Percentiles rank a stretch among this genome's conserved stretches.
Conservation (phyloP, 2,113 vertebrate genomes). For the Casuarius casuarius region DNA sequence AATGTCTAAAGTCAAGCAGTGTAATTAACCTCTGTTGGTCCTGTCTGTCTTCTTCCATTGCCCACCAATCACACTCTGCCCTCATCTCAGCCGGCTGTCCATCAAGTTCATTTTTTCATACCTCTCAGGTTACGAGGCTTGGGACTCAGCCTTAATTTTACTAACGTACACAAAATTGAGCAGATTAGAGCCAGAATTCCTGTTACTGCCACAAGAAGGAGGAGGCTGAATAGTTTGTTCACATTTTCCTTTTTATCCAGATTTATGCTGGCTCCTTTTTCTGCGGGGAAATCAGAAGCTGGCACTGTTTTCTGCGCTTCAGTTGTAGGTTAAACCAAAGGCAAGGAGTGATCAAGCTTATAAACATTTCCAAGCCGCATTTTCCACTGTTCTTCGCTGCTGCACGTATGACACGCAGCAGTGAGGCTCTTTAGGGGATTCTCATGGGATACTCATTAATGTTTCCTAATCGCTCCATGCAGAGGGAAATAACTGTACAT, state of each 20-base stretch:
- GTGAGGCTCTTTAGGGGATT: neutral
- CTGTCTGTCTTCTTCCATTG: neutral
- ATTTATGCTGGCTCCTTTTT: neutral
- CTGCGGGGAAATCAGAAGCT: neutral
- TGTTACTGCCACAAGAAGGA: neutral
- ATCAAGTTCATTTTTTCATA: neutral
- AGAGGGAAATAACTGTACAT: neutral
- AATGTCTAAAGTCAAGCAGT: neutral
- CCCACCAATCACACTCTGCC: neutral
- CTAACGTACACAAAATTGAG: neutral
- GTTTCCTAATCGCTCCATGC: conserved; percentile 23
- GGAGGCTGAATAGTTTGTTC: neutral
- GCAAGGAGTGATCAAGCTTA: neutral
- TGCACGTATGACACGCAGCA: neutral
- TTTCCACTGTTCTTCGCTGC: conserved; percentile 4
- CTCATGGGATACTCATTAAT: conserved; percentile 6
- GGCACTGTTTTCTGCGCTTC: neutral
- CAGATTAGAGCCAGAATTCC: neutral
- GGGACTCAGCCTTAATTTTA: neutral
- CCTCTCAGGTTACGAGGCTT: neutral
- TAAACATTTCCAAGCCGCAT: neutral
- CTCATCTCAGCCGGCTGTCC: neutral
- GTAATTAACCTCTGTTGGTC: neutral
- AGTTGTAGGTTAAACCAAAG: neutral
- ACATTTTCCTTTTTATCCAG: neutral